Conservation (phyloP, 2,888 invertebrate genomes). For the Cactoblastis cactorum region DNA sequence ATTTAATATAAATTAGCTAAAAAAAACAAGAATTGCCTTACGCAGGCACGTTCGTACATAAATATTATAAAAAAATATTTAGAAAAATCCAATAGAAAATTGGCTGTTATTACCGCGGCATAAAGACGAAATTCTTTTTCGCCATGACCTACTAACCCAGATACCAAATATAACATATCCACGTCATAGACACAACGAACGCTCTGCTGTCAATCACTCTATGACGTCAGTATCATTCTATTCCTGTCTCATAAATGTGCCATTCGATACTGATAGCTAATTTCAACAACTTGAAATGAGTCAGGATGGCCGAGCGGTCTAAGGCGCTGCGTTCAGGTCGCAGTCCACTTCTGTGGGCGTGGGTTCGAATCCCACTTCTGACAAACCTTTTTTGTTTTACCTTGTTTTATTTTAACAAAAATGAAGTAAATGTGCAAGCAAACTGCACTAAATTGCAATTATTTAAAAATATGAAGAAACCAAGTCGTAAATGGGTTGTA, state of each 20-base stretch:
- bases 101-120: too few relatives aligned
- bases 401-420: constrained; percentile 4
- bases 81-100: too few relatives aligned
- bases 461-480: too few relatives aligned
- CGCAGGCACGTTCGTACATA: too few relatives aligned
- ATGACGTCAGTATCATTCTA: constrained; percentile 32
- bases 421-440: too few relatives aligned
- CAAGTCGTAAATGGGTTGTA: too few relatives aligned
- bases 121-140: too few relatives aligned
- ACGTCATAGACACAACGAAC: background rate
- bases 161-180: background rate
- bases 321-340: constrained; percentile 75
- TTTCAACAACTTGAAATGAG: constrained; percentile 20
- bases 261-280: constrained; percentile 21
- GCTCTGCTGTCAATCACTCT: constrained; percentile 10
- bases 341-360: constrained; percentile 76
- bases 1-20: too few relatives aligned
- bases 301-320: constrained; percentile 73
- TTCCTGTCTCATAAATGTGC: background rate
- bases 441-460: too few relatives aligned
- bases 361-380: constrained; percentile 75
- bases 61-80: too few relatives aligned
- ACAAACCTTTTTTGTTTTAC: constrained; percentile 37
- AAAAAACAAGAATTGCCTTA: too few relatives aligned
- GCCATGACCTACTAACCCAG: background rate